These are phyloP conservation scores for Macropus fuliginosus DNA, from an alignment of 2,797 vertebrate genomes.

Conservation along the genomic window DNA sequence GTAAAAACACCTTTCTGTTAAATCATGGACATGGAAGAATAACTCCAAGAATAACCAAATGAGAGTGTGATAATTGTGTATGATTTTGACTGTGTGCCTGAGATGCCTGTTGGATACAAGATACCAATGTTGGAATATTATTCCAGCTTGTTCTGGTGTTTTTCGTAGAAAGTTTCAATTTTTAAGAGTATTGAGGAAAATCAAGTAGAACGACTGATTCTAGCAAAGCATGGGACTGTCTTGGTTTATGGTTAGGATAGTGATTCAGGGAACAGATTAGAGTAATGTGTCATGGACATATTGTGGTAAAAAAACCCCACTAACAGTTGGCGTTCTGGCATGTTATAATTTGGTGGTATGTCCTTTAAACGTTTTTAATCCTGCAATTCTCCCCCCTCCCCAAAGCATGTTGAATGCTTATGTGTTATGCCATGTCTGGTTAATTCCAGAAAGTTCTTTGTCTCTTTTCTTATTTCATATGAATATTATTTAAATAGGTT, in stretches of 20 bases:
- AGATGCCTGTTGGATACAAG: not conserved
- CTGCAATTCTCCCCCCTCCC: not conserved
- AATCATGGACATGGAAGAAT: not conserved
- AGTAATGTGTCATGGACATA: conserved; percentile 11
- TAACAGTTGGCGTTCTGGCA: conserved; percentile 40
- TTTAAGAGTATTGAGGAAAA: conserved; percentile 30
- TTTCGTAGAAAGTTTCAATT: not conserved
- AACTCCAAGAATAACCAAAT: conserved; percentile 25
- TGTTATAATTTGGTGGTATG: not conserved
- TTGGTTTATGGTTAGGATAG: not conserved
- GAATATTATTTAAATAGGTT: conserved; percentile 2
- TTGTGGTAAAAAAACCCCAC: conserved; percentile 2
- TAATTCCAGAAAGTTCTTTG: conserved; percentile 16
- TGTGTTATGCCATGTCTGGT: conserved; percentile 1
- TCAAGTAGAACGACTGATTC: not conserved
- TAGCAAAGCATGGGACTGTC: not conserved
- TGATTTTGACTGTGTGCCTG: not conserved
- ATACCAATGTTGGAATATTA: not conserved
- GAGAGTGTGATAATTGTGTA: conserved; percentile 22
- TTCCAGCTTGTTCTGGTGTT: not conserved
- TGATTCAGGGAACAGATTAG: conserved; percentile 37
- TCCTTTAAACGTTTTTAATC: conserved; percentile 14
- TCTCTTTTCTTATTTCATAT: conserved; percentile 19
- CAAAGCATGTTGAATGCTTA: not conserved
- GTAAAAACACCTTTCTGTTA: conserved; percentile 10